A percentile compares a stretch with the other conserved stretches of the same genome.
Conservation (phyloP, 92 coral and sea anemone species). For the Porites rus region DNA sequence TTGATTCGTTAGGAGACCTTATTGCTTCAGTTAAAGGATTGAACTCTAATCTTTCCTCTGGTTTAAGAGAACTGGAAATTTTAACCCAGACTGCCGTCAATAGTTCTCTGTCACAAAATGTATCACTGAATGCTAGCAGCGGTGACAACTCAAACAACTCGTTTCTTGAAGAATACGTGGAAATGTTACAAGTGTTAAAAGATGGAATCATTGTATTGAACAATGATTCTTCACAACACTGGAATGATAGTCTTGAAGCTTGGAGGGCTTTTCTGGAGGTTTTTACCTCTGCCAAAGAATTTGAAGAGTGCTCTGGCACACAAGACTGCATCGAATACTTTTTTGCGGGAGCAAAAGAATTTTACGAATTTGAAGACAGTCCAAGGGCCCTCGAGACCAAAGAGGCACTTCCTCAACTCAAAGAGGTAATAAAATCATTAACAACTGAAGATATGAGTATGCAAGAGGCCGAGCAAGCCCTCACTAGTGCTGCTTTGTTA, state of each 20-base stretch:
- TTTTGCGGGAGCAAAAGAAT: conserved; percentile 51
- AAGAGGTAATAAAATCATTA: conserved; percentile 26
- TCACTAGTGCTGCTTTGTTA: conserved; percentile 24
- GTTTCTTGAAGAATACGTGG: conserved; percentile 15
- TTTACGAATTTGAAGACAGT: conserved; percentile 63
- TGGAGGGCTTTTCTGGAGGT: conserved; percentile 74
- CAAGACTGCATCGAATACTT: conserved; percentile 61
- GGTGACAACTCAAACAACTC: conserved; percentile 17
- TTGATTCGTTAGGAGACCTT: conserved; percentile 5
- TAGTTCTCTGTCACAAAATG: conserved; percentile 1
- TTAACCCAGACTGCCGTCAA: conserved; percentile 1
- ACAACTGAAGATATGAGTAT: conserved; percentile 36
- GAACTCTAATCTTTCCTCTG: conserved; percentile 14
- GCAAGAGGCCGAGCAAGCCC: conserved; percentile 17
- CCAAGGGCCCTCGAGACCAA: conserved; percentile 54
- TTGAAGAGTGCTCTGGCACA: conserved; percentile 67
- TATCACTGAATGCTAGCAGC: neutral
- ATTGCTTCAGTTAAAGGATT: conserved; percentile 22
- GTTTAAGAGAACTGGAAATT: conserved; percentile 23
- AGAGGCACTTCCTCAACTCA: conserved; percentile 33
- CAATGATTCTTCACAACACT: conserved; percentile 42
- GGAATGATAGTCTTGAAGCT: conserved; percentile 61
- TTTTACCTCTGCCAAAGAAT: conserved; percentile 45
- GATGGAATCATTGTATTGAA: neutral
- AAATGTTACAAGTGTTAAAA: conserved; percentile 17